Evolutionary conservation across 2,888 invertebrate genomes (phyloP).

Genomic region (Drosophila macrospina): DNA sequence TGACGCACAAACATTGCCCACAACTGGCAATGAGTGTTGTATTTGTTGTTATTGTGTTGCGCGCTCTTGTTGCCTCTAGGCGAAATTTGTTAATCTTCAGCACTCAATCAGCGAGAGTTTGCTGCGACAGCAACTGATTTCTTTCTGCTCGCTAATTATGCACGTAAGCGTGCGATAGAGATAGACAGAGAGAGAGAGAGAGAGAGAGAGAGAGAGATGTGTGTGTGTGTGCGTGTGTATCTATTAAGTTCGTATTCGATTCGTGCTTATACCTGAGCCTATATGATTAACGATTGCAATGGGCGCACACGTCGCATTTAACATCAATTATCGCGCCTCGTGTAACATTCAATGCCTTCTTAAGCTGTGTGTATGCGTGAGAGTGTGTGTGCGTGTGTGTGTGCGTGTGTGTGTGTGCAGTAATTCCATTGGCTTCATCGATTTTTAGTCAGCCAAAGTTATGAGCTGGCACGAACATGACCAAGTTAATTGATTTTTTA

Average conservation of each 20-base stretch:
- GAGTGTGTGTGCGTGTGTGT: slow-evolving; percentile 2
- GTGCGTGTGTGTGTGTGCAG: not conserved
- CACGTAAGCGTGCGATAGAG: slow-evolving; percentile 44
- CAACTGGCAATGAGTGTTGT: slow-evolving; percentile 39
- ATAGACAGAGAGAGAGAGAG: slow-evolving; percentile 1
- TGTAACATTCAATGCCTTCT: slow-evolving; percentile 23
- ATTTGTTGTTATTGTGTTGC: slow-evolving; percentile 35
- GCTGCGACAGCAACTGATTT: slow-evolving; percentile 46
- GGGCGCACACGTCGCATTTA: slow-evolving; percentile 62
- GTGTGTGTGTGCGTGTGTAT: slow-evolving; percentile 37
- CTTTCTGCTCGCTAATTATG: slow-evolving; percentile 68
- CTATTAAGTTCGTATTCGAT: slow-evolving; percentile 56
- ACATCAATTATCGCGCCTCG: slow-evolving; percentile 79
- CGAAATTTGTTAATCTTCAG: slow-evolving; percentile 75
- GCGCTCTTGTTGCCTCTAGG: slow-evolving; percentile 41
- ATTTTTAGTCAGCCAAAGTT: slow-evolving; percentile 37
- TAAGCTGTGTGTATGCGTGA: slow-evolving; percentile 1
- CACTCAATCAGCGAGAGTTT: slow-evolving; percentile 72
- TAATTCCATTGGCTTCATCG: slow-evolving; percentile 28
- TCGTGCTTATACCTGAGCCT: slow-evolving; percentile 49
- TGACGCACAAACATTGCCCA: slow-evolving; percentile 66
- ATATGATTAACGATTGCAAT: slow-evolving; percentile 69
- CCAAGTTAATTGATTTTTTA: slow-evolving; percentile 77
- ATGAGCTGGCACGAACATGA: slow-evolving; percentile 44
- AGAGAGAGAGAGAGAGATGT: not conserved